Evolutionary conservation across 35 echinoderm and acorn worm genomes (phyloP).

Genomic region (Heliocidaris erythrogramma): DNA sequence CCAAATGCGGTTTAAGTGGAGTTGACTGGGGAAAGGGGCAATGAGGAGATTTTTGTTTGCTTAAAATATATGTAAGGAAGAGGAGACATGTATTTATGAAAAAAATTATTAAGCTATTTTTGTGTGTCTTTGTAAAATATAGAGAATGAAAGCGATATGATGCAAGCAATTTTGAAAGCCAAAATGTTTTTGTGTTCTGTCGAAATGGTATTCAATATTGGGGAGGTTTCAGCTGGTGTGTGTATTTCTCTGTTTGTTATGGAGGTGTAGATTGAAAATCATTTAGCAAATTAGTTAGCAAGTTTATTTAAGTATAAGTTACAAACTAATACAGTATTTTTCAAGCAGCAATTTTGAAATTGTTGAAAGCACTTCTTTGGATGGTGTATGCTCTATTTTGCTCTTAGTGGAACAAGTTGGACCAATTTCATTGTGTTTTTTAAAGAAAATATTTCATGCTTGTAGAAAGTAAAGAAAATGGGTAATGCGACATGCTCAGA

Average conservation of each 20-base stretch:
- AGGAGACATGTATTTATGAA: conserved; percentile 4
- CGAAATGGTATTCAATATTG: background rate
- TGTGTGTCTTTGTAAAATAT: background rate
- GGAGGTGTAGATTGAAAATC: background rate
- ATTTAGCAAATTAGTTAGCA: background rate
- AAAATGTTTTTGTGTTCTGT: background rate
- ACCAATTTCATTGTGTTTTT: background rate
- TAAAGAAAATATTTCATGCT: background rate
- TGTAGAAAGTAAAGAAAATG: background rate
- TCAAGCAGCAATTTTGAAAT: no score
- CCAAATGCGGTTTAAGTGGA: background rate
- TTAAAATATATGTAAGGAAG: background rate
- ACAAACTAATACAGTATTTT: background rate
- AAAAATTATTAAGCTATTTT: background rate
- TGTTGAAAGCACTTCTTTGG: background rate
- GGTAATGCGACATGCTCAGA: no score
- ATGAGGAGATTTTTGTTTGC: background rate
- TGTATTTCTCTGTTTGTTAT: background rate
- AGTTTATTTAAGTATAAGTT: background rate
- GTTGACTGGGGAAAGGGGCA: background rate
- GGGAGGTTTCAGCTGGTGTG: background rate
- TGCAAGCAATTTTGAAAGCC: background rate
- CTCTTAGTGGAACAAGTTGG: background rate
- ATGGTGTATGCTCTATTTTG: background rate
- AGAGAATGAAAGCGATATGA: background rate